Base-by-base conservation (phyloP, 1,140 invertebrate genomes). In the Cyphomyrmex costatus region DNA sequence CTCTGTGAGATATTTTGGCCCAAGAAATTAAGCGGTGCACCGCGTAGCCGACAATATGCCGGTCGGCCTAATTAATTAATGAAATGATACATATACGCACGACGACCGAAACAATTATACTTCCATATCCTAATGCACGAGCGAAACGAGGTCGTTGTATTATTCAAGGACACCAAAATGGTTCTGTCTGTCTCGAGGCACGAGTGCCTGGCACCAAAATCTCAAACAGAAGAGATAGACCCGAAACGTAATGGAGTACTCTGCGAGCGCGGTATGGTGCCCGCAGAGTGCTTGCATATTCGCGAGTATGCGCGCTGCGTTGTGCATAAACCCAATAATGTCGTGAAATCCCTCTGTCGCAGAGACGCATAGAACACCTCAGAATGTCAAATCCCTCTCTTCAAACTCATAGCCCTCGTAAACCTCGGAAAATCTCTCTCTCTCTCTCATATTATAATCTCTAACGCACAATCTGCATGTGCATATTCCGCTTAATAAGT, bases 171-270 rank as follows among this genome's bases (percentile, higher is more conserved):
- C n/a, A 56, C 36, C 68, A 58, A 83, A n/a, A 83, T 83, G 68
- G 79, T 60, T 83, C 79, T 74, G 79, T 83, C 79, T 83, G 79
- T 83, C 79, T 60, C 79, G 36, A 21, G 65, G 36, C 24, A 61
- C n/a, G 14, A 60, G 79, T 60, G 79, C 66, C 24, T 53, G 66
- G 33, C 19, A 24, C 53, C 53, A 24, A 60, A 73, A 83, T 73
- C 60, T 60, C 61, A 78, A 78, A 78, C 46, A 49, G 73, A 51
- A 66, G 73, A 78, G 73, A 78, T 51, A 42, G n/a, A 21, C 51
- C 46, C 14, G 61, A 65, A 85, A 76, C 68, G 86, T 88, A 70
- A 89, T 79, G 86, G 86, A 89, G 66, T 49, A 80, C 53, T 88
- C 82, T 60, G 53, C 63, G 68, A 77, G 63, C 70, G 53, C 71